These are phyloP conservation scores for Uria lomvia DNA, from an alignment of 2,113 vertebrate species.

Conservation along the genomic window DNA sequence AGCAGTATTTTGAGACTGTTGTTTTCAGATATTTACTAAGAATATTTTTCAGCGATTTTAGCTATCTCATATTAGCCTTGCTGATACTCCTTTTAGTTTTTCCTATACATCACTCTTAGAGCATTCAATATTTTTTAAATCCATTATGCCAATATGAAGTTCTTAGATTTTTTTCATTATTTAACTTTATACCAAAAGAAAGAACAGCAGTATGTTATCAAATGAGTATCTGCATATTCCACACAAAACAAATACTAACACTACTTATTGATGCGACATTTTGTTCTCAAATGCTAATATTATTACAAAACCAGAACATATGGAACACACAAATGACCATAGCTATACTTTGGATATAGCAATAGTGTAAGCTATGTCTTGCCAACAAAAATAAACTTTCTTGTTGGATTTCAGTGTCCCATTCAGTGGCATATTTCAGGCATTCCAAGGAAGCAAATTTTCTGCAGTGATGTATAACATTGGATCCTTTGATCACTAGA, in stretches of 20 bases:
- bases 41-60: background rate
- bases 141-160: background rate
- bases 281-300: background rate
- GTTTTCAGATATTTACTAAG: background rate
- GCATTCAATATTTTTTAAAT: background rate
- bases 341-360: background rate
- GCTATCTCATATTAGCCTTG: background rate
- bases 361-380: background rate
- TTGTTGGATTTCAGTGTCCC: background rate
- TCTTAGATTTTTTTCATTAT: background rate
- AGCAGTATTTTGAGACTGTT: background rate
- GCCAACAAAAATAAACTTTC: background rate
- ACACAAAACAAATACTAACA: background rate
- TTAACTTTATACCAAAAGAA: background rate
- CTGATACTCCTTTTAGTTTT: background rate
- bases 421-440: background rate
- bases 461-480: background rate
- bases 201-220: background rate
- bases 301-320: background rate
- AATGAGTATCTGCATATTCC: background rate
- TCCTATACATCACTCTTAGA: background rate
- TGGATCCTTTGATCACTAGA: background rate
- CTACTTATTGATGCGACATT: background rate
- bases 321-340: background rate
- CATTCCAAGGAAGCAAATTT: background rate